phyloP scores from a whole-genome alignment of 30 jellyfish, hydroid and myxozoan genomes.

The Turritopsis dohrnii region DNA sequence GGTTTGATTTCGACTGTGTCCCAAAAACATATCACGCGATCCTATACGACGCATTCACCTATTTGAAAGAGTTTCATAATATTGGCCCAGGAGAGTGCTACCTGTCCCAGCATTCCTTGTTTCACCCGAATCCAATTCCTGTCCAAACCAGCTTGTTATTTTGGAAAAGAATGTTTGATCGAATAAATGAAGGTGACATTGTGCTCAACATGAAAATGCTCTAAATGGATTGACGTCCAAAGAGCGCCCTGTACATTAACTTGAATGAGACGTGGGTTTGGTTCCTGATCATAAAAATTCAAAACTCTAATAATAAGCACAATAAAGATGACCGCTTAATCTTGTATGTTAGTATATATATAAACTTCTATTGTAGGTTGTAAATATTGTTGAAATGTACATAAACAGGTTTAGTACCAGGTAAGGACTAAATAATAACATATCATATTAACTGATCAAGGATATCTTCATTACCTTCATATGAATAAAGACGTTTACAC shows the following conservation, averaged over 20 bases:
- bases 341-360: too few relatives aligned
- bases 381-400: not conserved
- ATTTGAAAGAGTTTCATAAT: not conserved
- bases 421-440: too few relatives aligned
- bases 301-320: too few relatives aligned
- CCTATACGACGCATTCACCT: not conserved
- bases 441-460: too few relatives aligned
- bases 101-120: not conserved
- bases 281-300: too few relatives aligned
- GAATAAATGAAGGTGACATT: not conserved
- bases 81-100: not conserved
- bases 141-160: constrained; percentile 2
- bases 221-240: too few relatives aligned
- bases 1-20: not conserved
- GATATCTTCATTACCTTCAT: too few relatives aligned
- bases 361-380: not conserved
- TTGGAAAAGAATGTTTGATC: constrained; percentile 16
- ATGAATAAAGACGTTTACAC: too few relatives aligned
- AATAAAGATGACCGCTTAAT: too few relatives aligned
- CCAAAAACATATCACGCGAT: constrained; percentile 10
- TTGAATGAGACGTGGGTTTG: too few relatives aligned
- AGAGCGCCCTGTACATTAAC: too few relatives aligned
- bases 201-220: not conserved
- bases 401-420: not conserved
- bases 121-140: not conserved